Base-by-base conservation (phyloP, 2,888 invertebrate genomes). In the Pterobdella sp. region DNA sequence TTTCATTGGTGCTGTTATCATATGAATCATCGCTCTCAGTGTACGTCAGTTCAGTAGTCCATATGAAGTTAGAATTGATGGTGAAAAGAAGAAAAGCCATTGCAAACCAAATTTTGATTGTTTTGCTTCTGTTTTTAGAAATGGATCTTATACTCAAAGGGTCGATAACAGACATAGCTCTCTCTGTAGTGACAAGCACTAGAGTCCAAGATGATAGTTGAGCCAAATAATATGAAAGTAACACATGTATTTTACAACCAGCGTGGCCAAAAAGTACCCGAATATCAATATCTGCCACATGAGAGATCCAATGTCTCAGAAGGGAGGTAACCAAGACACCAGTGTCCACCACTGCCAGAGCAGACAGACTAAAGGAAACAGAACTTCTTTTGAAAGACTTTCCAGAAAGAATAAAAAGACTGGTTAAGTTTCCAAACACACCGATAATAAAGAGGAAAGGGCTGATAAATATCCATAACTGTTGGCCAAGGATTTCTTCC, bases 301-400 rank as follows among this genome's bases (percentile, higher is more conserved):
- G 37, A 3, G 32, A 31, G 35, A 74, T 29, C 74, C 74, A 74
- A 34, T 74, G 72, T 26, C 71, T 66, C 34, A 74, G 63, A 29
- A 60, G 35, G 31, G 66, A 73, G 29, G 35, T 29, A 26, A 74
- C 66, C 71, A 74, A 49, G 36, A 63, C 68, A 10, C 65, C 66
- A 2, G 63, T 68, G 66, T 74, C 72, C 4, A 68, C 66, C 0
- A 60, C 56, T 22, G 74, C 72, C 64, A 72, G 32, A 22, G 74
- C 63, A 4, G 71, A 70, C 18, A 74, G 70, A 37, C 63, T 56
- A 49, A 74, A 60, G n/a, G 73, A 37, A 26, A 65, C 64, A 31
- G 74, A 70, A 49, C 36, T 69, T 26, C 36, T 56, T 2, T 56
- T 66, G 60, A 72, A 68, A 2, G 73, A 70, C n/a, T 42, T 66